Percentiles rank a stretch among this genome's conserved stretches.
Conservation (phyloP, 1,140 invertebrate species). For the Drosophila tsacasi region DNA sequence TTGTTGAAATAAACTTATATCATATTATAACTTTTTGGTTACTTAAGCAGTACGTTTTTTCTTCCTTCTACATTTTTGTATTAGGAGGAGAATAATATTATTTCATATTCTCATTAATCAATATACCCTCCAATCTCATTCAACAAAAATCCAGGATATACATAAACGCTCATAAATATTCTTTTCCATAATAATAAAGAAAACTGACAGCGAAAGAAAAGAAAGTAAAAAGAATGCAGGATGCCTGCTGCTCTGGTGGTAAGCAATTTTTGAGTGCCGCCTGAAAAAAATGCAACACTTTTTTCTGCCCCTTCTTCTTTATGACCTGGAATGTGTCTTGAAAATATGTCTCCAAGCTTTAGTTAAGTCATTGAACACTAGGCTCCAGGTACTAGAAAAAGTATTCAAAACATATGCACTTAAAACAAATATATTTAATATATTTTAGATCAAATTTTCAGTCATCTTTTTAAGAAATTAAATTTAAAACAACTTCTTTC, state of each 20-base stretch:
- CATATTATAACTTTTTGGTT: too few relatives aligned
- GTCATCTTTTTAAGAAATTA: too few relatives aligned
- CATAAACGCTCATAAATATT: slow-evolving; percentile 50
- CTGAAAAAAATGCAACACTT: slow-evolving; percentile 36
- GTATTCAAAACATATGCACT: too few relatives aligned
- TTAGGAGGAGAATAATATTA: too few relatives aligned
- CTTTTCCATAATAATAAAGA: slow-evolving; percentile 39
- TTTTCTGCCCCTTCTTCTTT: slow-evolving; percentile 24
- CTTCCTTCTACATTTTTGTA: too few relatives aligned
- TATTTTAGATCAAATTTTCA: too few relatives aligned
- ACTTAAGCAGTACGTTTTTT: accelerated
- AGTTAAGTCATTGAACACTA: not conserved
- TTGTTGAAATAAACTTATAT: too few relatives aligned
- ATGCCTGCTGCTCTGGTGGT: slow-evolving; percentile 15
- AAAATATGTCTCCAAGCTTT: slow-evolving; percentile 8
- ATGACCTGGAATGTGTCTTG: slow-evolving; percentile 9
- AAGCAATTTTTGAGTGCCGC: slow-evolving; percentile 51
- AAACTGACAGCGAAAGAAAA: slow-evolving; percentile 4
- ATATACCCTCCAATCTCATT: not conserved
- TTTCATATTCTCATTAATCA: not conserved
- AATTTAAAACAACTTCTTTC: not conserved
- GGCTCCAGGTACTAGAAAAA: not conserved
- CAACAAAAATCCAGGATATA: slow-evolving; percentile 7
- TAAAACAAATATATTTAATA: too few relatives aligned
- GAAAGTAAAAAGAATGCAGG: slow-evolving; percentile 2